Base-by-base conservation (phyloP, 2,797 vertebrate species). In the Cossypha niveicapilla region DNA sequence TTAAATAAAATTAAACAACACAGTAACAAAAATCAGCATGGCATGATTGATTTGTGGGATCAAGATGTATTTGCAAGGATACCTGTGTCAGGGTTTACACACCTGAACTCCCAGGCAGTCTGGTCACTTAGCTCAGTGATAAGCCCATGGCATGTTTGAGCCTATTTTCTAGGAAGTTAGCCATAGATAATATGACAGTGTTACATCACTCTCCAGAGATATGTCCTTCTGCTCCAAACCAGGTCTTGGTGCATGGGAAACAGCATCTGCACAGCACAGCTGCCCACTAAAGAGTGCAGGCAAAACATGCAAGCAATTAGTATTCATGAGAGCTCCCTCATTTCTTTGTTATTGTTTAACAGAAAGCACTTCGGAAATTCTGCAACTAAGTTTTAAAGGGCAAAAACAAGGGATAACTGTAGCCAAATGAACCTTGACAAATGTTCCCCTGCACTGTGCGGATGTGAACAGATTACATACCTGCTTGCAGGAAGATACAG, bases 341-440 rank as follows among this genome's bases (percentile, higher is more conserved):
- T 63, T 82, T 78, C 72, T 90, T 86, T 82, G 77, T 66, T 83
- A 35, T 30, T 88, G 62, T 70, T 94, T 77, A 80, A 80, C 41
- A 85, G 66, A 93, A 90, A 79, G 57, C 35, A 70, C 71, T 73
- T 70, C 9, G 48, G 67, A 92, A 93, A 84, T 84, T 81, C 90
- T 92, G 66, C 44, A 92, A 54, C 44, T 54, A 61, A 67, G 53
- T 84, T 93, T 63, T 79, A 79, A 88, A 81, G 22, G 60, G 13
- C 19, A 68, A 75, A 85, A 88, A 30, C 56, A 70, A 72, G 48
- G 37, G 56, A 67, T 70, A 82, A 84, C 57, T 92, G 80, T 8
- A 70, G 88, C 35, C 44, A 85, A 96, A 81, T 42, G 83, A 90
- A 82, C 94, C 80, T n/a, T 93, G 86, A 81, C 86, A 71, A 93